Evolutionary conservation across 2,797 vertebrate genomes (phyloP).

Genomic region (Smutsia temminckii): DNA sequence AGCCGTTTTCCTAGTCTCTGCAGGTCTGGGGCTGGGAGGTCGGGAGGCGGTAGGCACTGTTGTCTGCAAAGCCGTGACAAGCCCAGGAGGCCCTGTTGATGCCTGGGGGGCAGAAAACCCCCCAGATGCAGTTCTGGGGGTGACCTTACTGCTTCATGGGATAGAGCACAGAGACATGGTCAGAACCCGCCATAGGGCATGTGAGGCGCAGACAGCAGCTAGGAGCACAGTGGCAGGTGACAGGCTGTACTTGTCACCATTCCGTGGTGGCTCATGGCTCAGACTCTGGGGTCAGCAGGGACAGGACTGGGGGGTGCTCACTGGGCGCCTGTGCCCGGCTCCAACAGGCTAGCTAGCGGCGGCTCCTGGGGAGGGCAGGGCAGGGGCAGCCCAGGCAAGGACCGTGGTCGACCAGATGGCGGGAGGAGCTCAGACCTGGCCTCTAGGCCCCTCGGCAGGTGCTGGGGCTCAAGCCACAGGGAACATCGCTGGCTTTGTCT

Average conservation of each 20-base stretch:
- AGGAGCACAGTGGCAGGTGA: too few species aligned
- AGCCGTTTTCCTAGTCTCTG: too few species aligned
- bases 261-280: not conserved
- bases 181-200: too few species aligned
- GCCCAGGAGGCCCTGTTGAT: too few species aligned
- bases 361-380: not conserved
- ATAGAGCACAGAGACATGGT: too few species aligned
- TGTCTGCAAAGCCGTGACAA: too few species aligned
- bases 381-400: not conserved
- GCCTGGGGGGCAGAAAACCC: too few species aligned
- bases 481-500: not conserved
- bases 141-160: too few species aligned
- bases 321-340: rapidly evolving
- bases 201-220: not conserved
- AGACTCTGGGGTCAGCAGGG: not conserved
- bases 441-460: too few species aligned
- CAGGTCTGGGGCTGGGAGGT: too few species aligned
- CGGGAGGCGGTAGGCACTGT: too few species aligned
- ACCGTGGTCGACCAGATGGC: not conserved
- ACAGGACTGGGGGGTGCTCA: not conserved
- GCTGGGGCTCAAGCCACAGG: not conserved
- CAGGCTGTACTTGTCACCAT: not conserved
- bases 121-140: too few species aligned
- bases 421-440: not conserved
- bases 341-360: not conserved